Evolutionary conservation across 2,113 vertebrate genomes (phyloP), one percentile per base, ranked within the genome.

Genomic region (Rhabdornis inornatus): DNA sequence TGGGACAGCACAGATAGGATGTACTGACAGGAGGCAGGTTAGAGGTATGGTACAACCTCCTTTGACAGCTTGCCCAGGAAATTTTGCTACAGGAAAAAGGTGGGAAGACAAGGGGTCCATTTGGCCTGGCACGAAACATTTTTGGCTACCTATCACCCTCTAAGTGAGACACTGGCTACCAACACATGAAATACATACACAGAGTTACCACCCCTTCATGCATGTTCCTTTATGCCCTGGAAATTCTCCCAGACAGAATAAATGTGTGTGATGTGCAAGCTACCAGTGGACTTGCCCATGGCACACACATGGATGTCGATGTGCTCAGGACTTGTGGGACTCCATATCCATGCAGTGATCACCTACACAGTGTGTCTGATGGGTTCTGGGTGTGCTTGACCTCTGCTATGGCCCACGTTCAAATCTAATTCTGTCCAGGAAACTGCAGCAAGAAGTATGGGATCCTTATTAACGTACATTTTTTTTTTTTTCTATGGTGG

Each of bases 231-330:
- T 70, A 27, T 68, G 23, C 13, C 35, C 53, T 52, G 50, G 57
- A 71, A 71, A 72, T 72, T 44, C 76, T 75, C 14, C n/a, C 13
- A 44, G 76, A 47, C 18, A 64, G 39, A 53, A 83, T 42, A 83
- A 68, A 49, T 1, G 1, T 13, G 15, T 19, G 21, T 42, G 18
- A 53, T 2, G 5, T 35, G 50, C 17, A 65, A 84, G 47, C 69
- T 39, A 20, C 21, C 65, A 47, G 1, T 16, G 49, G 47, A 56
- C 57, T 28, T 68, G 49, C 30, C 40, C 49, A 30, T 10, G 7
- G 33, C 82, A 64, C 47, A 70, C 44, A 24, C 0, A 0, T 1
- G 50, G 71, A 49, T 47, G 35, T 28, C 0, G 0, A 14, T 8
- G 37, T 53, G 52, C 81, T 70, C 0, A 0, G 69, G 50, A n/a